Conservation (phyloP, 2,888 invertebrate species). For the Parnassius smintheus region DNA sequence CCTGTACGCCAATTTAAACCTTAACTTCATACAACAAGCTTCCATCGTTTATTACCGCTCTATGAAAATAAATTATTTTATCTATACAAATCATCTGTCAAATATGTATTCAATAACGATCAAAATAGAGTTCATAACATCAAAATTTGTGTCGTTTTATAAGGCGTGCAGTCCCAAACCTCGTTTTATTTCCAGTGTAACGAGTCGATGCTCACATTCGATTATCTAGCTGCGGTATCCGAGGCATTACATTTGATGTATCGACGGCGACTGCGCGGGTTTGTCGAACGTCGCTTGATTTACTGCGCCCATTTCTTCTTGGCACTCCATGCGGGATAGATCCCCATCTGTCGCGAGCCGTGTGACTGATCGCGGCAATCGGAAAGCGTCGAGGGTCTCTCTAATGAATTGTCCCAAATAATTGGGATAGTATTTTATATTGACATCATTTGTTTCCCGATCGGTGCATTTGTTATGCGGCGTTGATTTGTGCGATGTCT, state of each 20-base stretch:
- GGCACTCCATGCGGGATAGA: constrained; percentile 74
- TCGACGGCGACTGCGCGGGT: constrained; percentile 76
- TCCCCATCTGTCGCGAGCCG: constrained; percentile 69
- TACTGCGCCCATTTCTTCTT: constrained; percentile 75
- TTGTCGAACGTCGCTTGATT: constrained; percentile 77
- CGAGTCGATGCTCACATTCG: constrained; percentile 80
- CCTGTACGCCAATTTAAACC: constrained; percentile 52
- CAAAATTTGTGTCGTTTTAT: constrained; percentile 52
- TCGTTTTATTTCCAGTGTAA: constrained; percentile 79
- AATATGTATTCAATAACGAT: constrained; percentile 24
- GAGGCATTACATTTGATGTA: constrained; percentile 80
- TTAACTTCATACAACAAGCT: constrained; percentile 36
- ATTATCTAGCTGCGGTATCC: constrained; percentile 80
- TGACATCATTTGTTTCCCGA: constrained; percentile 72
- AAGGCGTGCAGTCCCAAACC: constrained; percentile 55
- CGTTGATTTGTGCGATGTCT: constrained; percentile 75
- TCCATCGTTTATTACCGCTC: not conserved
- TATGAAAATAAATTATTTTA: not conserved
- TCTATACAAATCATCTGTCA: not conserved
- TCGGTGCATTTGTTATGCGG: constrained; percentile 71
- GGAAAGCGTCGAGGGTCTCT: constrained; percentile 65
- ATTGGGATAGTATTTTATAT: constrained; percentile 80
- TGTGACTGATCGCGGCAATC: constrained; percentile 74
- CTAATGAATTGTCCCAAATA: constrained; percentile 81
- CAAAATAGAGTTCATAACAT: constrained; percentile 32